phyloP scores from a whole-genome alignment of 1,140 invertebrate species.

The Drosophila parvula region DNA sequence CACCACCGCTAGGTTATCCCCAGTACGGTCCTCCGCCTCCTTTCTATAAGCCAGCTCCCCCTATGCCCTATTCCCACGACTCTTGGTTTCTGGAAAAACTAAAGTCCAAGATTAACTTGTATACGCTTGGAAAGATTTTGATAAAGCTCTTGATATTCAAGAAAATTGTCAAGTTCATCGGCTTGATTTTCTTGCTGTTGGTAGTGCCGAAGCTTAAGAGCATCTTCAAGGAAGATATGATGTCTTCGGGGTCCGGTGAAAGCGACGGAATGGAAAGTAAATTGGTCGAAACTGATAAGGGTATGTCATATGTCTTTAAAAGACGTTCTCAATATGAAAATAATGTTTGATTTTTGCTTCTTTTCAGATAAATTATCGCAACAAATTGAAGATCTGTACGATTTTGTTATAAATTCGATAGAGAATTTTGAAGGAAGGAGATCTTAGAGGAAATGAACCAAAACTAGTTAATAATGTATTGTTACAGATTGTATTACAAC shows the following conservation, averaged over 20 bases:
- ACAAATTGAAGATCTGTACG: constrained; percentile 67
- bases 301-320: constrained; percentile 28
- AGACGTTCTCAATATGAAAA: neutral
- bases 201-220: constrained; percentile 89
- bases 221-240: constrained; percentile 64
- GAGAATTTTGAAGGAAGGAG: constrained; percentile 52
- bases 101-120: constrained; percentile 88
- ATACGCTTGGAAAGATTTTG: constrained; percentile 89
- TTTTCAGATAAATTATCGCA: constrained; percentile 68
- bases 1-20: constrained; percentile 69
- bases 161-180: constrained; percentile 91
- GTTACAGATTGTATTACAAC: constrained; percentile 30
- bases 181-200: constrained; percentile 88
- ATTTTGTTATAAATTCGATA: constrained; percentile 65
- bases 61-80: constrained; percentile 83
- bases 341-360: neutral
- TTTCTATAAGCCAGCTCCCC: constrained; percentile 85
- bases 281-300: constrained; percentile 64
- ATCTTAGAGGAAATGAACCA: constrained; percentile 7
- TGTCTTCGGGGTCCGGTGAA: constrained; percentile 41
- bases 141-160: constrained; percentile 90
- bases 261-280: constrained; percentile 68
- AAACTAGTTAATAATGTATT: constrained; percentile 26
- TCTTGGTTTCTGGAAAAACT: constrained; percentile 86
- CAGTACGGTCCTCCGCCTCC: constrained; percentile 39